Percentiles rank a stretch among this genome's conserved stretches.
phyloP scores from a whole-genome alignment of 1,140 invertebrate genomes.

The Drosophila micromelanica region DNA sequence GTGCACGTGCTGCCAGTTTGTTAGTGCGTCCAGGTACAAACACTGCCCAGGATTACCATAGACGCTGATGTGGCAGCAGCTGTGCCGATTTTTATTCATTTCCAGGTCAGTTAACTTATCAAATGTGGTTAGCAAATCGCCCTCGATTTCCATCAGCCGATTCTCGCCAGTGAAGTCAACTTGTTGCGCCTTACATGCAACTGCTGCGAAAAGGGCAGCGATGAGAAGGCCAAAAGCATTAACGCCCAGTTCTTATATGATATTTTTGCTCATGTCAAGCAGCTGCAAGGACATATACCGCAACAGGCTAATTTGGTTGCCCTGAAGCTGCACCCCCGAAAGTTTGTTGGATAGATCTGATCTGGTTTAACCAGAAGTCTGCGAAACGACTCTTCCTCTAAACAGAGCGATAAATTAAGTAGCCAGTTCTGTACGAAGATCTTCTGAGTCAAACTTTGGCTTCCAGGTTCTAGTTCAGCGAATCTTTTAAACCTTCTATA shows the following conservation, averaged over 20 bases:
- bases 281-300: no score
- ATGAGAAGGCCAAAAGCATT: neutral
- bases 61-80: conserved; percentile 50
- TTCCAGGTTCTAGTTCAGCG: no score
- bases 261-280: no score
- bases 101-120: conserved; percentile 52
- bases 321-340: no score
- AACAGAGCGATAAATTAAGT: conserved; percentile 61
- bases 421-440: no score
- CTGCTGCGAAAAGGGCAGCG: conserved; percentile 60
- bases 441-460: no score
- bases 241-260: no score
- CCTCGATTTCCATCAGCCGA: conserved; percentile 53
- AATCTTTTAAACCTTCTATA: no score
- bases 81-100: conserved; percentile 69
- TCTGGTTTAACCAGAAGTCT: no score
- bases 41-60: conserved; percentile 83
- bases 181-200: conserved; percentile 63
- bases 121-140: conserved; percentile 45
- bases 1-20: conserved; percentile 52
- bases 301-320: no score
- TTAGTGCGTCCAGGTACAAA: conserved; percentile 68
- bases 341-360: no score
- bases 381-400: no score
- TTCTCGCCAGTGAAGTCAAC: conserved; percentile 59